Conservation (phyloP, 2,113 vertebrate genomes). For the Tyto alba region DNA sequence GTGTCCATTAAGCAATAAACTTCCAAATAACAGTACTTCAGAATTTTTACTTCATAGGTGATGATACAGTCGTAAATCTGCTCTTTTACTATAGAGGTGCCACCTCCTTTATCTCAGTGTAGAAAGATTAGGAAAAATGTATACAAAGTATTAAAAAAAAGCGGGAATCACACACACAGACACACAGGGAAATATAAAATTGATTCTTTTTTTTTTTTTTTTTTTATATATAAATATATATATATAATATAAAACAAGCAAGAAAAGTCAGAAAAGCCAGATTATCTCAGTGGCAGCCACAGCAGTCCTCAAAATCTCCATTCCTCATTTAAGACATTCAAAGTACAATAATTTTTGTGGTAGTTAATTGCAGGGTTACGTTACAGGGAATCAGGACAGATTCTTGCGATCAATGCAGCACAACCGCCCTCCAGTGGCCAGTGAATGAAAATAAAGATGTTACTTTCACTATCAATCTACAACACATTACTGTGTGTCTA, state of each 20-base stretch:
- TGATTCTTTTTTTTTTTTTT: accelerated
- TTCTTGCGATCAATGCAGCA: neutral
- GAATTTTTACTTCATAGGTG: neutral
- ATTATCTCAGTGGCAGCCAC: neutral
- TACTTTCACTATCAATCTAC: neutral
- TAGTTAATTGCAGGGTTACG: neutral
- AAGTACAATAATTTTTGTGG: neutral
- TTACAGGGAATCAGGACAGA: too few species aligned
- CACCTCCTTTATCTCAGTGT: neutral
- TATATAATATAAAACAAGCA: neutral
- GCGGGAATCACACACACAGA: neutral
- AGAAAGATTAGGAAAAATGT: neutral
- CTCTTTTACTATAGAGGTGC: neutral
- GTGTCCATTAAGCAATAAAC: neutral
- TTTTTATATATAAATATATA: too few species aligned
- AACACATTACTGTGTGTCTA: neutral
- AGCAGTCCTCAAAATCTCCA: neutral
- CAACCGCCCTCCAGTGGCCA: slow-evolving; percentile 58
- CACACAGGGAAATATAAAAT: neutral
- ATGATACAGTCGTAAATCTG: neutral
- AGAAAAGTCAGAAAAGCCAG: neutral
- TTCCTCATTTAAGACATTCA: neutral
- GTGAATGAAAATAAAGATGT: neutral
- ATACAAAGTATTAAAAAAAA: neutral
- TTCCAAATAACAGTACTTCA: neutral